phyloP scores from a whole-genome alignment of 1,140 invertebrate genomes.

The Hydropsyche tenuis region DNA sequence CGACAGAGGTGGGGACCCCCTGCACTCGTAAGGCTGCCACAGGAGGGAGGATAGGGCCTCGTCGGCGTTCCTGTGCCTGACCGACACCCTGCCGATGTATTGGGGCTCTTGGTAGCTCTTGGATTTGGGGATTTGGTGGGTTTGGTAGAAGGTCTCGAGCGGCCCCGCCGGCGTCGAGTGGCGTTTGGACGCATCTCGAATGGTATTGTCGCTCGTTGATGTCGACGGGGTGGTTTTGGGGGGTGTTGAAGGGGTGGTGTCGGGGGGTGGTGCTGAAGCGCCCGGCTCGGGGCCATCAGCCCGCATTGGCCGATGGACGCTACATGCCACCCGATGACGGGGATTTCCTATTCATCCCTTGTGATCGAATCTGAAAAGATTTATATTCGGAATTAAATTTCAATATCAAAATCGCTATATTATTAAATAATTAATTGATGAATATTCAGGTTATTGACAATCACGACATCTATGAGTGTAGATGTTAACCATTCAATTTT shows the following conservation, averaged over 20 bases:
- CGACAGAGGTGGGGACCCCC: constrained; percentile 54
- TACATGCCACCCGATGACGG: constrained; percentile 40
- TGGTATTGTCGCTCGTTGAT: no score
- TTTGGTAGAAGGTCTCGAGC: constrained; percentile 14
- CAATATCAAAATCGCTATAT: no score
- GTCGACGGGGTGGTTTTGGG: neutral
- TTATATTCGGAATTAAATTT: no score
- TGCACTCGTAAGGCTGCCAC: constrained; percentile 63
- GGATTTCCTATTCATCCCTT: neutral
- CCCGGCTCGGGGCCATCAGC: constrained; percentile 40
- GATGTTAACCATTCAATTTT: no score
- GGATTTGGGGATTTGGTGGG: constrained; percentile 34
- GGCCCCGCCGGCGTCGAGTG: constrained; percentile 29
- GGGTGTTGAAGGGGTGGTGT: neutral
- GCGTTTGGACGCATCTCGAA: neutral
- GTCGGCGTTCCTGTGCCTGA: constrained; percentile 58
- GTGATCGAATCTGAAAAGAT: no score
- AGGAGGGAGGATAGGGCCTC: constrained; percentile 61
- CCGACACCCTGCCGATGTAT: constrained; percentile 45
- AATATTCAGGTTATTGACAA: no score
- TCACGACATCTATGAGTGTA: no score
- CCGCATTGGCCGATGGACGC: constrained; percentile 47
- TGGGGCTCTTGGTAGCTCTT: constrained; percentile 36
- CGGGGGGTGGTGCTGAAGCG: constrained; percentile 13
- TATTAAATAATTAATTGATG: no score